Evolutionary conservation across 1,140 invertebrate genomes (phyloP), one percentile per base, ranked within the genome.

Genomic region (Bombus balteatus): DNA sequence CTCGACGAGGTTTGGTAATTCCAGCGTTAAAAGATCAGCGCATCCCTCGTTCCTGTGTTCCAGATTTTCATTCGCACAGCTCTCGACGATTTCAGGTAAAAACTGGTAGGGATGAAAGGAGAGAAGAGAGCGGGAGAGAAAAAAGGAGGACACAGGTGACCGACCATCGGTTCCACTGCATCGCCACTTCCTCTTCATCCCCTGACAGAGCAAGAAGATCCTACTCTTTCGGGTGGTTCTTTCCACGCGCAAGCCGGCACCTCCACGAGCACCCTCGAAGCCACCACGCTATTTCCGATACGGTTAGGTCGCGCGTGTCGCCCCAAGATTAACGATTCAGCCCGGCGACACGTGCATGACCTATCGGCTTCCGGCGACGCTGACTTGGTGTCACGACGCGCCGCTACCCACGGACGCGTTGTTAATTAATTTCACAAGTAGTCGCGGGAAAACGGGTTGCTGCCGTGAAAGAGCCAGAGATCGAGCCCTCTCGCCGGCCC

Each of bases 351-450:
- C 75, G 75, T 84, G 82, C 82, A 84, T 79, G 82, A 84, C 75
- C 82, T 84, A 79, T 84, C 82, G 82, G 75, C 53, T 79, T 62
- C 47, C 72, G 13, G 72, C 72, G 37, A 76, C 82, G 81, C 18
- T 41, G 75, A 79, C 82, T 83, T 10, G 10, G 47, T 59, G 74
- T 57, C 68, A 71, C 47, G 47, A 68, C 32, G 65, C 37, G 37
- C 57, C 28, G 57, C 62, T 79, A 79, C n/a, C 62, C 65, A 68
- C 74, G 82, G 47, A 83, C 57, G 75, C 53, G 66, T 79, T 71
- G 66, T 71, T 83, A 84, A 84, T 84, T 79, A 84, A 84, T 84
- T 84, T 84, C 43, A 57, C 66, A 47, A 84, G 75, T 70, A 71
- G 77, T 43, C 73, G 53, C 57, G 75, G 57, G 57, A n/a, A 62